A percentile compares a stretch with the other conserved stretches of the same genome.
Evolutionary conservation across 2,888 invertebrate genomes (phyloP).

Genomic region (Hermaeophaga mercurialis): DNA sequence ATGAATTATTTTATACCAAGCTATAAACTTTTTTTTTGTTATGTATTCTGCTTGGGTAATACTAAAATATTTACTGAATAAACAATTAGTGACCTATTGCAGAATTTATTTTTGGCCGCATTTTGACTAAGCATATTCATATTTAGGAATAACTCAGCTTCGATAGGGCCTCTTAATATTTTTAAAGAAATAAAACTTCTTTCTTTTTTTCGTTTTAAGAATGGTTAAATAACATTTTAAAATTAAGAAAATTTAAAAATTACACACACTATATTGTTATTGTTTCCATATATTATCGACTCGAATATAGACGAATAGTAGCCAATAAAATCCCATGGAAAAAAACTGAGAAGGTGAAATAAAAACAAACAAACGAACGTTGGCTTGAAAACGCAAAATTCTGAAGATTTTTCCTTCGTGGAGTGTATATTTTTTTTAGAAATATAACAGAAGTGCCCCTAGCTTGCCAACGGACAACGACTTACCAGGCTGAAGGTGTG

Average conservation of each 20-base stretch:
- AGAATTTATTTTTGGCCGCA: not conserved
- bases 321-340: too few relatives aligned
- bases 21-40: not conserved
- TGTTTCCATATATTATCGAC: too few relatives aligned
- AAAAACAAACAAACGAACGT: slow-evolving; percentile 2
- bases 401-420: slow-evolving; percentile 29
- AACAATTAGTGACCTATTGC: not conserved
- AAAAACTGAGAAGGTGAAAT: slow-evolving; percentile 14
- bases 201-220: too few relatives aligned
- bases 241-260: too few relatives aligned
- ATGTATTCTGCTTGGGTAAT: not conserved
- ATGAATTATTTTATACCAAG: too few relatives aligned
- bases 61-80: not conserved
- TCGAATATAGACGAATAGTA: too few relatives aligned
- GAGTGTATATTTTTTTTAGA: slow-evolving; percentile 24
- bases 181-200: too few relatives aligned
- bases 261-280: too few relatives aligned
- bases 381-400: slow-evolving; percentile 12
- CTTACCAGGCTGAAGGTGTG: slow-evolving; percentile 60
- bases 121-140: not conserved
- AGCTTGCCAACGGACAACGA: slow-evolving; percentile 43
- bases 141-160: not conserved
- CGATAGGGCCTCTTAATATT: not conserved
- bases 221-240: too few relatives aligned
- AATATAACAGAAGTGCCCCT: slow-evolving; percentile 37